Base-by-base conservation (phyloP, 2,888 invertebrate species). In the Apodemia zela region DNA sequence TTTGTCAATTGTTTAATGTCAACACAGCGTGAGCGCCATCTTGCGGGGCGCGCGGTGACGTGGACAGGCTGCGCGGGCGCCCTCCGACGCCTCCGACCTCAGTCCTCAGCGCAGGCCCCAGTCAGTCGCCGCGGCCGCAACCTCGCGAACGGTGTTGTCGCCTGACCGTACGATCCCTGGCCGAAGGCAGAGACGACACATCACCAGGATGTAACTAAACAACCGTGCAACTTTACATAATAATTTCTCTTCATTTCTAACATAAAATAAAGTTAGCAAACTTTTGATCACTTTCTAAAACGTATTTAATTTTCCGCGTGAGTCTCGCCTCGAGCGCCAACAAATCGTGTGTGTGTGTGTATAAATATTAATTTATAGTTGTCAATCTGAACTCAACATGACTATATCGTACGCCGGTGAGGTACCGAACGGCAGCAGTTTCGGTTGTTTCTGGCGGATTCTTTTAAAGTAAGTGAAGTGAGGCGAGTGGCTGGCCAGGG, bases 361-460 rank as follows among this genome's bases (percentile, higher is more conserved):
- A 85, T 87, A 86, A 87, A 87, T 88, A 87, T 82, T 80, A 83
- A 86, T 80, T 78, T 74, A 79, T 80, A 79, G 84, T 82, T 79
- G 74, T 79, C 77, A 78, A 81, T 75, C 73, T 77, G 73, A 76
- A 79, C 75, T 78, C 82, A 80, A 80, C 80, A 97, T 97, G 97
- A 97, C 97, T 80, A 95, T 97, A 81, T 96, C 97, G 66, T 97
- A 97, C 92, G 96, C 97, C 76, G 96, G 96, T 79, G 96, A 97
- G 89, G 97, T 97, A 79, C 97, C 97, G 73, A 97, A 97, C 87
- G 97, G 97, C 82, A 97, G 97, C 93, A 96, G 95, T 90, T 97
- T 97, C 82, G 97, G 97, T 82, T 97, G 97, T 89, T 97, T 97
- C 92, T 97, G 97, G 97, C 95, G 95, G 92, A 97, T 97, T 85